Base-by-base conservation (phyloP, 2,888 invertebrate species). In the Thalpophila matura region DNA sequence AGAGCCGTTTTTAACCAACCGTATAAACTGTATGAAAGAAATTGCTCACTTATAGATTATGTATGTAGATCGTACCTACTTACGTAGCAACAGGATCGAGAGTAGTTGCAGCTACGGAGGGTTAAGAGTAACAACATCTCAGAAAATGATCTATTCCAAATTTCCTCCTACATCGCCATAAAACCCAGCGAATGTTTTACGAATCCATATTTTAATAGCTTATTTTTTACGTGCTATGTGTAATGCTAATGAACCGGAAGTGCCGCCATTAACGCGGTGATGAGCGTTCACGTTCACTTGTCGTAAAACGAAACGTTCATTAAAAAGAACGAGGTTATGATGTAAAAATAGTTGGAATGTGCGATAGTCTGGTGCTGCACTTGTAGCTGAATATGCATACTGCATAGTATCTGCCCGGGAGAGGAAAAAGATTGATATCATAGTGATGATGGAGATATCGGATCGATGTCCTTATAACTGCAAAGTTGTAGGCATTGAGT, bases 161-260 rank as follows among this genome's bases (percentile, higher is more conserved):
- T 38, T 53, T 40, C 38, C 58, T 53, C 57, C 57, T 42, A 53
- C 33, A 42, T 35, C 35, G 6, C 55, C 38, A 33, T 73, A 59
- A 71, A 72, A 43, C 55, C 46, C 26, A 33, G 66, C 71, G 63
- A 79, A 74, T 77, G 73, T 79, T 79, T 70, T 40, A 65, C 63
- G 61, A 64, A 49, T 51, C 55, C 56, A 72, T 70, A 63, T 66
- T 72, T 75, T 79, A 69, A 67, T 79, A 61, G 70, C 58, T 61
- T 60, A 47, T 70, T 60, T 45, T 77, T 79, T 73, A 77, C 64
- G 65, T 55, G 65, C 43, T 53, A 12, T 62, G 53, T 77, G 56
- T 74, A 71, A 70, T 65, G 79, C 56, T 77, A 79, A 77, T 79
- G 81, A 79, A 81, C 80, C 75, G 80, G 81, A 81, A 80, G 76